Evolutionary conservation across 2,797 vertebrate genomes (phyloP), one percentile per base, ranked within the genome.

Genomic region (Ambastaia sidthimunki): DNA sequence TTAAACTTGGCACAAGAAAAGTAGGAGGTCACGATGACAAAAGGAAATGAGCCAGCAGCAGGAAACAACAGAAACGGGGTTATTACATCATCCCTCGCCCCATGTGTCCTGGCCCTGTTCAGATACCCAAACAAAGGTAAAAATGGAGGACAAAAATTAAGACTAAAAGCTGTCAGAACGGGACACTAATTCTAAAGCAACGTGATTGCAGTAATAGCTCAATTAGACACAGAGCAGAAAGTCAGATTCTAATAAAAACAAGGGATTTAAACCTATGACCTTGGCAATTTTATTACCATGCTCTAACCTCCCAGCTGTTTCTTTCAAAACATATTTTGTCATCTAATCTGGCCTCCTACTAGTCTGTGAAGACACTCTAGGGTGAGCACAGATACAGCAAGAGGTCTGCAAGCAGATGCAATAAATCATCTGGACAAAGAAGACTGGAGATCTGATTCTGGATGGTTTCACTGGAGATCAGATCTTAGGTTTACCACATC

Each of bases 401-500:
- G 83, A 82, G 88, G 86, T 59, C 88, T 82, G 84, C 84, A 28
- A 28, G 28, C 2, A 28, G 28, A 28, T 2, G 28, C 4, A 88
- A 91, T 89, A 86, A 91, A 91, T 90, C 86, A 88, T 86, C 86
- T 89, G 83, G 84, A 87, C 3, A 21, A 73, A 80, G 88, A 75
- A 57, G 82, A 79, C 70, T 85, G 85, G 3, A 65, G 83, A 84
- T 88, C 82, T 65, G 69, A 72, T 79, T 79, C 15, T 79, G 59
- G 59, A 72, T 19, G 69, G 69, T 79, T 83, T 68, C 23, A 34
- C 84, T 77, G 81, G 85, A 86, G 88, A 82, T 85, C 88, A 80
- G 85, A 91, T 88, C 86, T 85, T 78, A 34, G 85, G 85, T 91
- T 87, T 88, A 91, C 90, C 88, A 88, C 89, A 90, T 90, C 87